A percentile compares a stretch with the other conserved stretches of the same genome.
Conservation (phyloP, 2,888 invertebrate genomes). For the Teinopalpus imperialis region DNA sequence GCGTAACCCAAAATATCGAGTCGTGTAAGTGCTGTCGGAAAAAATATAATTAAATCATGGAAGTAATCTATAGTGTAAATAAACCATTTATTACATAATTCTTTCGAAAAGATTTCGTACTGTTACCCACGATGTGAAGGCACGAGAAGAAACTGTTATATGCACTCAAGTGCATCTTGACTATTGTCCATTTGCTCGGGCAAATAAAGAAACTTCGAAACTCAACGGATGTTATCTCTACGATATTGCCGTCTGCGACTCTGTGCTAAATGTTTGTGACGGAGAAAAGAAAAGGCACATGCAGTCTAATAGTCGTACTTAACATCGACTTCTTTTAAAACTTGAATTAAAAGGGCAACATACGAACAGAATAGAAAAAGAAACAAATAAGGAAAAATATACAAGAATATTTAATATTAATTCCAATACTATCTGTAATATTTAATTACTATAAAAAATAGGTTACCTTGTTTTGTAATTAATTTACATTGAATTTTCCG, state of each 20-base stretch:
- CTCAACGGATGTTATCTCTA: constrained; percentile 33
- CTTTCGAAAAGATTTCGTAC: constrained; percentile 2
- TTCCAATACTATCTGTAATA: too few relatives aligned
- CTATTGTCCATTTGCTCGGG: constrained; percentile 33
- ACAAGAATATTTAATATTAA: too few relatives aligned
- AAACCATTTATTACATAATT: neutral
- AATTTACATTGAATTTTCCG: too few relatives aligned
- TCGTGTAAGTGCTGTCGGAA: too few relatives aligned
- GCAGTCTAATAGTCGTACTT: constrained; percentile 19
- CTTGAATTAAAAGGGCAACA: constrained; percentile 17
- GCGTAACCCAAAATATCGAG: too few relatives aligned
- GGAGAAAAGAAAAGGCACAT: constrained; percentile 25
- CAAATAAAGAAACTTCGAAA: constrained; percentile 37
- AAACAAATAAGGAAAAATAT: too few relatives aligned
- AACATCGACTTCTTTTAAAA: constrained; percentile 19
- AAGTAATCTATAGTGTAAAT: too few relatives aligned
- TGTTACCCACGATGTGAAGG: constrained; percentile 9
- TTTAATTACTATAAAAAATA: too few relatives aligned
- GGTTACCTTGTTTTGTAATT: too few relatives aligned
- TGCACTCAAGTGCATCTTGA: constrained; percentile 31
- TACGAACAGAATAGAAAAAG: constrained; percentile 10
- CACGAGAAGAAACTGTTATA: constrained; percentile 29
- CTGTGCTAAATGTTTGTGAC: constrained; percentile 35
- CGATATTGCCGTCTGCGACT: constrained; percentile 34
- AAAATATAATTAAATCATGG: too few relatives aligned